Evolutionary conservation across 1,140 invertebrate genomes (phyloP).

Genomic region (Papilio helenus): DNA sequence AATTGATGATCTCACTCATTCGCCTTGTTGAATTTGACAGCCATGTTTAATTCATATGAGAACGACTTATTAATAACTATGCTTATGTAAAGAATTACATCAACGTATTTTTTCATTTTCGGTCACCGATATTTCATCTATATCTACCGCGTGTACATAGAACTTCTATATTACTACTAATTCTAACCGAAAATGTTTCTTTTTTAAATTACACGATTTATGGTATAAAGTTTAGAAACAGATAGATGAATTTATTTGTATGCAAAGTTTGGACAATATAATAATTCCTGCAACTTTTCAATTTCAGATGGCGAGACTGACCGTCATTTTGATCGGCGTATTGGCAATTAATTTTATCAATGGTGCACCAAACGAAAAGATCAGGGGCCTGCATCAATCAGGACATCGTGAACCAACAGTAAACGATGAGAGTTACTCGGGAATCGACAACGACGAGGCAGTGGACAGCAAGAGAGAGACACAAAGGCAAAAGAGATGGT

Average conservation of each 20-base stretch:
- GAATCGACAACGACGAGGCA: conserved; percentile 4
- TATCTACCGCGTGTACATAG: too few relatives aligned
- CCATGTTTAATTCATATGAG: background rate
- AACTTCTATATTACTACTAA: too few relatives aligned
- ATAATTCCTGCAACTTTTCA: background rate
- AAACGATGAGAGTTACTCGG: conserved; percentile 6
- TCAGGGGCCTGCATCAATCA: background rate
- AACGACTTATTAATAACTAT: background rate
- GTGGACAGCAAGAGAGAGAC: background rate
- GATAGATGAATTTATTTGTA: background rate
- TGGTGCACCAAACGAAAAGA: background rate
- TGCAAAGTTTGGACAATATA: background rate
- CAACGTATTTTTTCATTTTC: too few relatives aligned
- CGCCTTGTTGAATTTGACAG: background rate
- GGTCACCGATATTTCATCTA: too few relatives aligned
- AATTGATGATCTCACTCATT: background rate
- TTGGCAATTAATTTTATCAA: background rate
- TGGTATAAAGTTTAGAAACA: background rate
- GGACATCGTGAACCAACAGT: conserved; percentile 24
- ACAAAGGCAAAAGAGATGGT: conserved; percentile 32
- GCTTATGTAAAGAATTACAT: background rate
- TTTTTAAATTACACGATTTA: too few relatives aligned
- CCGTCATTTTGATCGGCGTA: background rate
- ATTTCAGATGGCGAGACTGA: conserved; percentile 31
- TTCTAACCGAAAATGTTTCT: too few relatives aligned